Base-by-base conservation (phyloP, 2,797 vertebrate species). In the Eulemur coronatus region DNA sequence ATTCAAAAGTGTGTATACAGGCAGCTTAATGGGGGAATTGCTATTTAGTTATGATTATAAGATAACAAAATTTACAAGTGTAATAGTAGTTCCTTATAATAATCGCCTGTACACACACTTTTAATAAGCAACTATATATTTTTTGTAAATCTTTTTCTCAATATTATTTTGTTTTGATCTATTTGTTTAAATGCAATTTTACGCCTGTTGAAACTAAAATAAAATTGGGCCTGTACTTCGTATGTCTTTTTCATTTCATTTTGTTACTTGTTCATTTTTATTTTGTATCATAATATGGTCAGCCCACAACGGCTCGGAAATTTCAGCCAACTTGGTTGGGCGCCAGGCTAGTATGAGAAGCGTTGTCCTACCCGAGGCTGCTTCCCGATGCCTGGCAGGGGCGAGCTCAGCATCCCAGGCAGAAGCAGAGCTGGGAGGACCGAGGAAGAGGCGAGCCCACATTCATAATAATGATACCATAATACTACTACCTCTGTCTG, bases 161-260 rank as follows among this genome's bases (percentile, higher is more conserved):
- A 46, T 46, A 13, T 89, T 38, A 76, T 33, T 91, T 86, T 63
- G 52, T 78, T 94, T 80, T 41, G 50, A 59, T 48, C 48, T 50
- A 43, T 55, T 86, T 88, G 65, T 78, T 87, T 63, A 92, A 94
- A 95, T 92, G 41, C 38, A 67, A 78, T 69, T 69, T 69, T 78
- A 91, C 50, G 38, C 17, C 78, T 35, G 2, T 26, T 84, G 88
- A 88, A 91, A 79, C 43, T 30, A 57, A 88, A 84, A 78, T 63
- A 86, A 95, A 81, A 79, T 26, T 38, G 11, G 52, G n/a, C 38
- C 70, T 88, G 18, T 35, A n/a, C 38, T 86, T 84, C 76, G 18
- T 12, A 46, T n/a, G 9, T 72, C 38, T 84, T 73, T 93, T 93
- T 52, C 48, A 30, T 30, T 80, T 79, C 14, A 38, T 28, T 84